Conservation (phyloP, 2,888 invertebrate species). For the Ypsolopha scabrella region DNA sequence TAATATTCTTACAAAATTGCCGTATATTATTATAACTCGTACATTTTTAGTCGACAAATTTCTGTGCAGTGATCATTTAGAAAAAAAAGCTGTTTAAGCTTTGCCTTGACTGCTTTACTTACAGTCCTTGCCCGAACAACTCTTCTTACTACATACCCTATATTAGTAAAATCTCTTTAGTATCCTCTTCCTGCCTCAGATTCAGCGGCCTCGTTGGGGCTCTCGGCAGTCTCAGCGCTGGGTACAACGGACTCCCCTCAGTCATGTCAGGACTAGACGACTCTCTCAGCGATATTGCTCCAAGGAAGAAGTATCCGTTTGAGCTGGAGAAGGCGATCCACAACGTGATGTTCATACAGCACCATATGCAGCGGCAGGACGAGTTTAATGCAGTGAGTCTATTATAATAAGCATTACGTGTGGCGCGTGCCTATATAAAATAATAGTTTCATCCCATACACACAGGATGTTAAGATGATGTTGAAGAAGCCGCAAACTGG, state of each 20-base stretch:
- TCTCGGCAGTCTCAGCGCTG: slow-evolving; percentile 73
- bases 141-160: too few species aligned
- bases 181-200: slow-evolving; percentile 37
- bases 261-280: slow-evolving; percentile 88
- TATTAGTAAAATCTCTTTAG: not conserved
- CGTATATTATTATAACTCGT: too few species aligned
- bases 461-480: too few species aligned
- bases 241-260: slow-evolving; percentile 86
- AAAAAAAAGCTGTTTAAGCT: too few species aligned
- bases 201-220: slow-evolving; percentile 83
- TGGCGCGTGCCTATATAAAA: slow-evolving; percentile 1
- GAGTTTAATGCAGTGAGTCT: slow-evolving; percentile 90
- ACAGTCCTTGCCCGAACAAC: too few species aligned
- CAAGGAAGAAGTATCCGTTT: slow-evolving; percentile 89
- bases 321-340: slow-evolving; percentile 94
- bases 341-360: slow-evolving; percentile 95
- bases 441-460: slow-evolving; percentile 6
- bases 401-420: not conserved
- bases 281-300: slow-evolving; percentile 82
- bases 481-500: too few species aligned
- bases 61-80: too few species aligned
- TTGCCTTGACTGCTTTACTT: too few species aligned
- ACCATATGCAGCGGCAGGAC: slow-evolving; percentile 94
- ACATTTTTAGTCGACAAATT: too few species aligned
- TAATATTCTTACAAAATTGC: too few species aligned